phyloP scores from a whole-genome alignment of 2,113 vertebrate genomes.

The Alaudala cheleensis region DNA sequence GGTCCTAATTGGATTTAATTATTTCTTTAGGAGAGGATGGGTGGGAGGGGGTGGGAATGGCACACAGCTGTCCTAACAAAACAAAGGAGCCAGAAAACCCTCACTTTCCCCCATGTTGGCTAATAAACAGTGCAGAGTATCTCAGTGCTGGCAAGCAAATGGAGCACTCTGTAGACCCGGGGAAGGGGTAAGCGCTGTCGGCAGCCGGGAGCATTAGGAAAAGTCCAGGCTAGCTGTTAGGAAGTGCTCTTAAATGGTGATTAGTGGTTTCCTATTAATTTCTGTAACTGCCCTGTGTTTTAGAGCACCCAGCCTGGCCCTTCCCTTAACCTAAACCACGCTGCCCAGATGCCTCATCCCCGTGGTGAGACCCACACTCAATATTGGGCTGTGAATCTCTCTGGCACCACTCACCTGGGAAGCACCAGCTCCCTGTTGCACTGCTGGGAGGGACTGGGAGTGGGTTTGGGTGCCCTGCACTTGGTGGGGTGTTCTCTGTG shows the following conservation, averaged over 20 bases:
- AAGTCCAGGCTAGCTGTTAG: neutral
- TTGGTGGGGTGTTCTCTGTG: neutral
- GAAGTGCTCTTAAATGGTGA: neutral
- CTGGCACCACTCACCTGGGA: fast-evolving
- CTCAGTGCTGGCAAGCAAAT: conserved; percentile 17
- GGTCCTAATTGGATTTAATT: conserved; percentile 83
- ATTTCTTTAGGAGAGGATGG: conserved; percentile 66
- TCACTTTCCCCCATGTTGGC: conserved; percentile 40
- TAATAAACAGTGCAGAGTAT: conserved; percentile 4
- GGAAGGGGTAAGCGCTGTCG: neutral
- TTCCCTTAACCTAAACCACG: neutral
- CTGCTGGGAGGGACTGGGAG: neutral
- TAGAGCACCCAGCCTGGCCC: neutral
- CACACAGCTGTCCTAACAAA: conserved; percentile 62
- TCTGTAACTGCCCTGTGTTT: neutral
- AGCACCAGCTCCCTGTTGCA: neutral
- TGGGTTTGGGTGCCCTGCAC: neutral
- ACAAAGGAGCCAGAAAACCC: conserved; percentile 68
- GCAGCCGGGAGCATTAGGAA: neutral
- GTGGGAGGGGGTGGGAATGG: conserved; percentile 67
- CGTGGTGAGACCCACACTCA: neutral
- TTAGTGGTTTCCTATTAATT: neutral
- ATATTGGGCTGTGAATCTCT: fast-evolving
- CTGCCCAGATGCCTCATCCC: neutral
- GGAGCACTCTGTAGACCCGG: neutral